Base-by-base conservation (phyloP, 2,113 vertebrate genomes). In the Sinocyclocheilus grahami region DNA sequence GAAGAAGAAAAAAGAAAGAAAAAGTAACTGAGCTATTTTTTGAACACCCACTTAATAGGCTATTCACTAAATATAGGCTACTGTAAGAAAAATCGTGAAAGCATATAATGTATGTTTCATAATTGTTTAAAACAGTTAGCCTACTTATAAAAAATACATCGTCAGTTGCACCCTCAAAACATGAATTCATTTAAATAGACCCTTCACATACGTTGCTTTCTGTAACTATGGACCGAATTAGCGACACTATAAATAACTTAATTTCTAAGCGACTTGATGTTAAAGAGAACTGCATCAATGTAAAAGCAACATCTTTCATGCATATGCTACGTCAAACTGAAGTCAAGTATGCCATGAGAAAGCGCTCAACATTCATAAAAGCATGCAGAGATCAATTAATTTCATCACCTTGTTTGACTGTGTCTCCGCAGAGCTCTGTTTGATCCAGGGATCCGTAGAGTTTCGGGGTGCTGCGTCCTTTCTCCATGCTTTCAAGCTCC, bases 391-490 rank as follows among this genome's bases (percentile, higher is more conserved):
- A 30, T 22, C 24, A 11, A 72, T 30, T 12, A 5, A 16, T 55
- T 65, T n/a, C 18, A 12, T 53, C 92, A 96, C 96, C 92, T 84
- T 90, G 16, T 92, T 91, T 92, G 62, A 75, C 88, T 37, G 65
- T 42, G 0, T 89, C 88, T 80, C 58, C 89, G 12, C 90, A 90
- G 93, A 94, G 92, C 27, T 86, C 92, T 27, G 91, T 94, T 81
- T 89, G 77, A 30, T 95, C 95, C 90, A 96, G 33, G 27, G 96
- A 92, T 33, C 94, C 93, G 75, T 94, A 95, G 39, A 93, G 92
- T 69, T 92, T 89, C 2, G 92, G 86, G 6, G 86, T 74, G 88
- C 90, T 90, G 67, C 86, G 86, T 74, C 92, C 92, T 55, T 94
- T 93, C 65, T 95, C 95, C 95, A 96, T 96, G 4, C 53, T 65